Conservation (phyloP, 2,888 invertebrate genomes). For the Perizoma affinitatum region DNA sequence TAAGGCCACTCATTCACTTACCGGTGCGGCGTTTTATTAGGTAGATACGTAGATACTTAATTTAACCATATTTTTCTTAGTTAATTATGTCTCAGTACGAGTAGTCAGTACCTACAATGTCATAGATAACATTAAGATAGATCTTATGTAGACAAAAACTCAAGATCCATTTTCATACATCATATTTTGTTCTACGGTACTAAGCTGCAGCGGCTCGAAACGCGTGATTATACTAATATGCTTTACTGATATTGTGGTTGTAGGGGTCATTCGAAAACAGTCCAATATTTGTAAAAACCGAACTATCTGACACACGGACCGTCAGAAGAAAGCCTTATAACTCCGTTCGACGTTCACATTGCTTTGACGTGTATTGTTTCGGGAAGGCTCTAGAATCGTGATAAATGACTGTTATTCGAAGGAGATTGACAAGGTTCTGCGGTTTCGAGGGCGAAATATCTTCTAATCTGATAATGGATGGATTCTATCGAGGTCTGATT, state of each 20-base stretch:
- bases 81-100: too few relatives aligned
- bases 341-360: conserved; percentile 34
- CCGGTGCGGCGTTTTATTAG: background rate
- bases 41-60: too few relatives aligned
- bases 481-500: conserved; percentile 20
- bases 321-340: conserved; percentile 25
- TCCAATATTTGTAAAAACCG: background rate
- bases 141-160: too few relatives aligned
- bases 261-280: too few relatives aligned
- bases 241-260: too few relatives aligned
- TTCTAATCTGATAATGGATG: conserved; percentile 31
- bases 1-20: conserved; percentile 17
- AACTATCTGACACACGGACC: background rate
- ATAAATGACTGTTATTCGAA: conserved; percentile 55
- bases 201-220: too few relatives aligned
- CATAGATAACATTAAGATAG: too few relatives aligned
- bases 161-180: too few relatives aligned
- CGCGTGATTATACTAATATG: too few relatives aligned
- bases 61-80: too few relatives aligned
- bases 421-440: conserved; percentile 50
- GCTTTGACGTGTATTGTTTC: conserved; percentile 40
- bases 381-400: conserved; percentile 39
- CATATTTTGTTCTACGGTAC: too few relatives aligned
- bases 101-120: too few relatives aligned
- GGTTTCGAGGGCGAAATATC: conserved; percentile 30